Percentiles rank a stretch among this genome's conserved stretches.
Evolutionary conservation across 1,140 invertebrate genomes (phyloP).

Genomic region (Gryon sp.): DNA sequence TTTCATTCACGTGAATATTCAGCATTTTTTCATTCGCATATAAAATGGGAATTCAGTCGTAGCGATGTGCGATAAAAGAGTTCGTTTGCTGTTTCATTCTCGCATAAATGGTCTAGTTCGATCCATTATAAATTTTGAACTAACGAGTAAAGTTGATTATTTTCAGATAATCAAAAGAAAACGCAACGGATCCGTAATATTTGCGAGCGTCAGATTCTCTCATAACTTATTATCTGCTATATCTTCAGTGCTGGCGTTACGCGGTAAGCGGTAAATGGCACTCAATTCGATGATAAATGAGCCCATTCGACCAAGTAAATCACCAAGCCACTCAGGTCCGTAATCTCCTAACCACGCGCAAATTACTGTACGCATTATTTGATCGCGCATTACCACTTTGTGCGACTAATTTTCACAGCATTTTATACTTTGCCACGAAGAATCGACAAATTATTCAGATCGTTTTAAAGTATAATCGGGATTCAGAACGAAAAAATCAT

Average conservation of each 20-base stretch:
- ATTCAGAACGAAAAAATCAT: neutral
- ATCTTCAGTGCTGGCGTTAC: slow-evolving; percentile 38
- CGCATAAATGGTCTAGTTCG: slow-evolving; percentile 8
- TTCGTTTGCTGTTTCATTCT: slow-evolving; percentile 7
- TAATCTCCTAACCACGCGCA: slow-evolving; percentile 50
- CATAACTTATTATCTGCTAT: slow-evolving; percentile 50
- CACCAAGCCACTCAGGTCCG: slow-evolving; percentile 43
- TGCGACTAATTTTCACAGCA: slow-evolving; percentile 7
- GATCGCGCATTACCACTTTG: slow-evolving; percentile 12
- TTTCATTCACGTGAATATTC: slow-evolving; percentile 14
- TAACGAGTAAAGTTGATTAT: slow-evolving; percentile 40
- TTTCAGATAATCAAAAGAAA: slow-evolving; percentile 47
- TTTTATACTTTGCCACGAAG: slow-evolving; percentile 9
- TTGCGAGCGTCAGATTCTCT: slow-evolving; percentile 9
- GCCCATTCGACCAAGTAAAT: slow-evolving; percentile 53
- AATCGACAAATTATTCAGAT: neutral
- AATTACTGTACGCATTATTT: slow-evolving; percentile 49
- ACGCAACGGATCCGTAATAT: slow-evolving; percentile 14
- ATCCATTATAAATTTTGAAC: slow-evolving; percentile 30
- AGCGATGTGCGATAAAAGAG: slow-evolving; percentile 13
- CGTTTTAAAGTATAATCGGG: neutral
- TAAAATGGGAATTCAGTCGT: slow-evolving; percentile 18
- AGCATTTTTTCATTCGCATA: slow-evolving; percentile 24
- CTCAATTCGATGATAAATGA: slow-evolving; percentile 56
- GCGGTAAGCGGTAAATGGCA: slow-evolving; percentile 52